Evolutionary conservation across 2,113 vertebrate genomes (phyloP).

Genomic region (Seriola aureovittata): DNA sequence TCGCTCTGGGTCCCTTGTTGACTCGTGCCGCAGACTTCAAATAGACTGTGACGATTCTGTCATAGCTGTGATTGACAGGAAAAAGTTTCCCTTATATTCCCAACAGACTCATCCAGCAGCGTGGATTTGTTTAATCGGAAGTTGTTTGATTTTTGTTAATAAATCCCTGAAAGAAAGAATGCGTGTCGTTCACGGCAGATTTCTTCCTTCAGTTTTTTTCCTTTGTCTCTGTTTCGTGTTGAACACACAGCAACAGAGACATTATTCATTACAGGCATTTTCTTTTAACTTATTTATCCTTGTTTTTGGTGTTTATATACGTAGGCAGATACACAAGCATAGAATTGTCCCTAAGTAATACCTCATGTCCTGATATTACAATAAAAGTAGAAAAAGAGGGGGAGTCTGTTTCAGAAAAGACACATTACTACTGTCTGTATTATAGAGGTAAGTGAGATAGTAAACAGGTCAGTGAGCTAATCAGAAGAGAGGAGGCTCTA

Average conservation of each 20-base stretch:
- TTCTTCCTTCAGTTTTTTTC: conserved; percentile 33
- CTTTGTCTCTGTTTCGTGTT: background rate
- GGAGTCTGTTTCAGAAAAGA: too few relatives aligned
- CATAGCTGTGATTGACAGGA: conserved; percentile 66
- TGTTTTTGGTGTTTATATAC: too few relatives aligned
- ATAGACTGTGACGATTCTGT: conserved; percentile 70
- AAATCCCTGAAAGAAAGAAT: conserved; percentile 31
- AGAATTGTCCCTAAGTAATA: too few relatives aligned
- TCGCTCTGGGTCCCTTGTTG: conserved; percentile 44
- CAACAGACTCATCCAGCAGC: conserved; percentile 26
- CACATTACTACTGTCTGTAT: too few relatives aligned
- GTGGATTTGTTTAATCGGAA: conserved; percentile 60
- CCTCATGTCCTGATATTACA: too few relatives aligned
- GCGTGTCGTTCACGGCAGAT: conserved; percentile 49
- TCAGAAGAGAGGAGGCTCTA: too few relatives aligned
- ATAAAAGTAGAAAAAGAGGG: too few relatives aligned
- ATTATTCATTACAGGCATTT: background rate
- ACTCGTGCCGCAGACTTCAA: conserved; percentile 65
- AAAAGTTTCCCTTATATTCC: conserved; percentile 52
- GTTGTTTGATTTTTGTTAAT: conserved; percentile 63
- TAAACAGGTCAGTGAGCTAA: too few relatives aligned
- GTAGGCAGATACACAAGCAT: too few relatives aligned
- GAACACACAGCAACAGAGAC: background rate
- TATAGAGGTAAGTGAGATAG: too few relatives aligned
- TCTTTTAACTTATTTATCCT: too few relatives aligned